Conservation (phyloP, 2,113 vertebrate species). For the Dasyornis broadbenti region DNA sequence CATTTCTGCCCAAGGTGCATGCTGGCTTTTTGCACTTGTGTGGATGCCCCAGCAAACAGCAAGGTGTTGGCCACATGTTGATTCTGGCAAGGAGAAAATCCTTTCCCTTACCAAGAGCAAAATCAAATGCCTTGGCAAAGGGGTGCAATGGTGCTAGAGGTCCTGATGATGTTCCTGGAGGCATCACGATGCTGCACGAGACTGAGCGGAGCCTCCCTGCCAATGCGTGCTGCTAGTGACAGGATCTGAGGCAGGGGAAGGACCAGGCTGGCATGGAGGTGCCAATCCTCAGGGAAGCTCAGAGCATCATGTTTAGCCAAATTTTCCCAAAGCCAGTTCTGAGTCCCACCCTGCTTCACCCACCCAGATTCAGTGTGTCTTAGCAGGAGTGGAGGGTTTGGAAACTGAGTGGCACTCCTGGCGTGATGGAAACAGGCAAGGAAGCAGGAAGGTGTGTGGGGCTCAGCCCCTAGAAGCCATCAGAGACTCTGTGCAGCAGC, state of each 20-base stretch:
- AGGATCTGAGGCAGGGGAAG: not conserved
- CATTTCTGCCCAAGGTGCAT: not conserved
- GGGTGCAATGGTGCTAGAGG: not conserved
- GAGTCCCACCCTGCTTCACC: not conserved
- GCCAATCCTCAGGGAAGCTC: not conserved
- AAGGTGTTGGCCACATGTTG: fast-evolving
- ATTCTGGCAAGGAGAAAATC: not conserved
- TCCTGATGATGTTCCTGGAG: not conserved
- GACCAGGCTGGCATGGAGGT: not conserved
- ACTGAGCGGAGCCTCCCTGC: not conserved
- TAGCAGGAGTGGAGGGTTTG: not conserved
- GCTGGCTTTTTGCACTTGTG: not conserved
- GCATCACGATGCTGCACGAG: not conserved
- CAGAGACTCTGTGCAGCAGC: not conserved
- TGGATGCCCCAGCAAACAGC: not conserved
- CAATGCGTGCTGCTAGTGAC: fast-evolving
- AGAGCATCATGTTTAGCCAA: not conserved
- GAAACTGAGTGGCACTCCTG: not conserved
- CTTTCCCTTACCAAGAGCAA: not conserved
- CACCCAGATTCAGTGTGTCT: not conserved
- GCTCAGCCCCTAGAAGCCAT: not conserved
- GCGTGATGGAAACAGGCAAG: not conserved
- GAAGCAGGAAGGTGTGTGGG: not conserved
- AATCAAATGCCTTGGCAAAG: not conserved
- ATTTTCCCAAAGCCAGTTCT: not conserved